A percentile compares a stretch with the other conserved stretches of the same genome.
Evolutionary conservation across 2,797 vertebrate genomes (phyloP).

Genomic region (Eulemur rubriventer): DNA sequence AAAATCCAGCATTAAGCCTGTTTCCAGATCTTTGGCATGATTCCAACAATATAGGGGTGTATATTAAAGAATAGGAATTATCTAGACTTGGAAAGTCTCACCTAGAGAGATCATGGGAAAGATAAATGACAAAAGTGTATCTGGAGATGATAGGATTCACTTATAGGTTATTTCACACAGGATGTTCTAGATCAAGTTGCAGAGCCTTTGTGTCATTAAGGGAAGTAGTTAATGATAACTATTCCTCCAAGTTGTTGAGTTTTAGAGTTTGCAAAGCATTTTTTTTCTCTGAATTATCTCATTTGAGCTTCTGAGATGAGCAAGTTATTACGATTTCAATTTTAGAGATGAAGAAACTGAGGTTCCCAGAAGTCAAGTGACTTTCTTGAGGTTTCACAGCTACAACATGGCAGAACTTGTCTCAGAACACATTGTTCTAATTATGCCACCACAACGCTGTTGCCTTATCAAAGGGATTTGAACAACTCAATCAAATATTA

Average conservation of each 20-base stretch:
- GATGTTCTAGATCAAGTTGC: background rate
- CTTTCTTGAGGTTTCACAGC: background rate
- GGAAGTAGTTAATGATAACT: background rate
- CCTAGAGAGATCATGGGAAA: background rate
- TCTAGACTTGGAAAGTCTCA: background rate
- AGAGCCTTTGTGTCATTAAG: background rate
- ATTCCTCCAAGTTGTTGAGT: background rate
- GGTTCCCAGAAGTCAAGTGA: background rate
- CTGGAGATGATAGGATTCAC: background rate
- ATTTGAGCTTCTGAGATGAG: background rate
- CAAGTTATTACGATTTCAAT: background rate
- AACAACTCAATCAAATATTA: background rate
- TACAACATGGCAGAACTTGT: background rate
- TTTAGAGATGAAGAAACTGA: slow-evolving; percentile 26
- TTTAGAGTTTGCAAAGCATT: background rate
- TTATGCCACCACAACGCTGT: background rate
- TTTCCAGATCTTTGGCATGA: background rate
- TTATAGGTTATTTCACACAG: background rate
- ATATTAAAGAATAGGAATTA: background rate
- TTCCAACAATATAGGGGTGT: background rate
- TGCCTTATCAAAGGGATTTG: background rate
- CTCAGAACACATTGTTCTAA: background rate
- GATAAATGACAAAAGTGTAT: background rate
- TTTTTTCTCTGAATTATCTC: background rate
- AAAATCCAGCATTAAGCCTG: background rate